Base-by-base conservation (phyloP, 2,113 vertebrate species). In the Apeltes quadracus region DNA sequence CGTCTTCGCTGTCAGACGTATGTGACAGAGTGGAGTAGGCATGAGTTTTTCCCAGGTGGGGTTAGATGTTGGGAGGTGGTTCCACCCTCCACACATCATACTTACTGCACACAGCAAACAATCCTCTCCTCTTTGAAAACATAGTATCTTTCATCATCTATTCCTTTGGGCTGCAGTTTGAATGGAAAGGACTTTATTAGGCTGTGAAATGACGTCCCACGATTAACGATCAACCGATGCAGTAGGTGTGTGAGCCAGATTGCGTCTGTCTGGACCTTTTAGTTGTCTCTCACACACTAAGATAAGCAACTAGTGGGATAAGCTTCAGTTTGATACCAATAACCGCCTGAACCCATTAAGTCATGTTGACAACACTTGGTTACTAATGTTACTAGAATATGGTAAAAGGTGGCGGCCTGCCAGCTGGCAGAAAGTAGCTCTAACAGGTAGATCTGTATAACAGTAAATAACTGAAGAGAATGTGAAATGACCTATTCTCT, bases 1-100 rank as follows among this genome's bases (percentile, higher is more conserved):
- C 36, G 68, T 50, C 55, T 59, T 38, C 32, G 9, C 41, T 59
- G 25, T 56, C 53, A 44, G 51, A 54, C 25, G n/a, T 20, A 18
- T 39, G 34, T 43, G 36, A 68, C 53, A 44, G 27, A 36, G 51
- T 56, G 53, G 7, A 43, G 39, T 32, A n/a, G 20, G 67, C 18
- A 16, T 34, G 9, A 57, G 14, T 38, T 58, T 55, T 3, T 3
- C 18, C 38, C 43, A 6, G n/a, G 12, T 22, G 44, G 13, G 27
- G 29, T 34, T 34, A 29, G 25, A 63, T 63, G 13, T 63, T 34
- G 46, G 39, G 34, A 48, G 34, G 14, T 4, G 20, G 29, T 50
- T 48, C 25, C 22, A 34, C 8, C 54, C 53, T 56, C 29, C 29
- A 9, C 29, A 20, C 3, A 56, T 34, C 16, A 20, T 20, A 56